These are phyloP conservation scores for Sitodiplosis mosellana DNA, from an alignment of 1,140 invertebrate genomes.

Conservation along the genomic window DNA sequence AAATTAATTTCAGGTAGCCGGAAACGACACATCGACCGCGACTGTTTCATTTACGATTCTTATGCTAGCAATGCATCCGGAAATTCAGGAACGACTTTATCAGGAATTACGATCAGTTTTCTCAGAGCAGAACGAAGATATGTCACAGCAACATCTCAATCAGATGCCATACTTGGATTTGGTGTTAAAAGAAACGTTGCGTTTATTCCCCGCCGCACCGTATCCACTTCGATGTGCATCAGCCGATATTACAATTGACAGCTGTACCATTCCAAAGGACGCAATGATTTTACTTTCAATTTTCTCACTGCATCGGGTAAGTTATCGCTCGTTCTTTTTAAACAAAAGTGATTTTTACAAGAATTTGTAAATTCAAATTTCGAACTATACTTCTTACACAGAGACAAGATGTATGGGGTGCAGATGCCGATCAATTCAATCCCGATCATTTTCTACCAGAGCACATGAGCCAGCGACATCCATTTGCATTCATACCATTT, in stretches of 20 bases:
- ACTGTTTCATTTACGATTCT: not conserved
- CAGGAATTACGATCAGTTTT: slow-evolving; percentile 1
- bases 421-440: slow-evolving; percentile 36
- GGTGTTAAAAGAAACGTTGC: slow-evolving; percentile 25
- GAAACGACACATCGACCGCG: not conserved
- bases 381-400: too few species aligned
- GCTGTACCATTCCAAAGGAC: too few species aligned
- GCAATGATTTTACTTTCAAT: too few species aligned
- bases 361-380: too few species aligned
- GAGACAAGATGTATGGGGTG: slow-evolving; percentile 11
- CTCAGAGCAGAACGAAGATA: not conserved
- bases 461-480: slow-evolving; percentile 18
- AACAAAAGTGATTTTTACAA: too few species aligned
- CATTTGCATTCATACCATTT: slow-evolving; percentile 32
- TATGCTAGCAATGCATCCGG: slow-evolving; percentile 4
- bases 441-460: slow-evolving; percentile 35
- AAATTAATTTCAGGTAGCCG: not conserved
- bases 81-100: slow-evolving; percentile 1
- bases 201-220: slow-evolving; percentile 23
- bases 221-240: slow-evolving; percentile 10
- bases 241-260: not conserved
- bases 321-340: not conserved
- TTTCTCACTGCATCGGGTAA: not conserved
- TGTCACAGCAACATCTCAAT: slow-evolving; percentile 13
- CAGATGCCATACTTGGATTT: slow-evolving; percentile 24